Conservation (phyloP, 2,888 invertebrate genomes). For the Polymixis flavicincta region DNA sequence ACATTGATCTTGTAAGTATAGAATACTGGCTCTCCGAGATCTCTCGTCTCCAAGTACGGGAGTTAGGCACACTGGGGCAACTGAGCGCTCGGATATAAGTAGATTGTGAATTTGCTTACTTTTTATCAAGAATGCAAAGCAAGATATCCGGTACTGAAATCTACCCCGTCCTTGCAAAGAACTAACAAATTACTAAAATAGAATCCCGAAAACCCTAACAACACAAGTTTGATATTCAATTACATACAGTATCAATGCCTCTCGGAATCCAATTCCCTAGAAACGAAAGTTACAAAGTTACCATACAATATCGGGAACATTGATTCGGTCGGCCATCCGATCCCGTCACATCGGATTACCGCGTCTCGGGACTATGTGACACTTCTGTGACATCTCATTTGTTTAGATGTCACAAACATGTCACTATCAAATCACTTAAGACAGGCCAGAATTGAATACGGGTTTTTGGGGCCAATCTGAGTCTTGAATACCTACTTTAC, state of each 20-base stretch:
- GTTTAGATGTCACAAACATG: constrained; percentile 22
- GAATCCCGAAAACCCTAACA: not conserved
- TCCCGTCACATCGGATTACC: constrained; percentile 23
- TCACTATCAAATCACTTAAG: constrained; percentile 9
- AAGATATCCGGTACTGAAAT: not conserved
- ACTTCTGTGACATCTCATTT: constrained; percentile 40
- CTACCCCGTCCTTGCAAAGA: not conserved
- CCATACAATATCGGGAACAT: constrained; percentile 21
- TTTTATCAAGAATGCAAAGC: not conserved
- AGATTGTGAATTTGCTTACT: too few species aligned
- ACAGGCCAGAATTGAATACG: not conserved
- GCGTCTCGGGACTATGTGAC: constrained; percentile 2
- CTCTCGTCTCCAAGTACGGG: too few species aligned
- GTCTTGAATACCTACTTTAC: not conserved
- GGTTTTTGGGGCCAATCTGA: not conserved
- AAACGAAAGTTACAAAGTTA: constrained; percentile 17
- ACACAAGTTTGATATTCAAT: constrained; percentile 31
- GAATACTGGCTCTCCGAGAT: too few species aligned
- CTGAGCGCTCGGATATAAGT: too few species aligned
- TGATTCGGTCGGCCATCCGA: constrained; percentile 1
- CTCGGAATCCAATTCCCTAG: not conserved
- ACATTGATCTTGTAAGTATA: too few species aligned
- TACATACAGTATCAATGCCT: constrained; percentile 14
- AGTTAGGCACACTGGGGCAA: too few species aligned
- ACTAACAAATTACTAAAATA: constrained; percentile 8